Conservation (phyloP, 1,140 invertebrate genomes). For the Schlechtendalia chinensis region DNA sequence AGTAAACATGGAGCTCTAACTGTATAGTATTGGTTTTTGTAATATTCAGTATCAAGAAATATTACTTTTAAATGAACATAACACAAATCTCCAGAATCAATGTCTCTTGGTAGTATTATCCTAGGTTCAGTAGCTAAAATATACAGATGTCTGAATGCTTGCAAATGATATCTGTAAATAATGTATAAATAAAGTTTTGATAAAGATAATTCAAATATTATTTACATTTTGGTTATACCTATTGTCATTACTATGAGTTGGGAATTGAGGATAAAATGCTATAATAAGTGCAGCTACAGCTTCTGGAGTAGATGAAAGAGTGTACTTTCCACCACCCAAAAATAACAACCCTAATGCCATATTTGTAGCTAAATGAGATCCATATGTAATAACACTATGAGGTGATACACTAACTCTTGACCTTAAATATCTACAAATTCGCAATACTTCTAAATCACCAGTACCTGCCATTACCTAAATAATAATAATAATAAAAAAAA, state of each 20-base stretch:
- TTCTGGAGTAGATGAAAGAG: conserved; percentile 77
- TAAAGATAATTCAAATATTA: neutral
- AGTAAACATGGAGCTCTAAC: conserved; percentile 80
- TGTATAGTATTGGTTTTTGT: conserved; percentile 61
- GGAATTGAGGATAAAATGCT: conserved; percentile 95
- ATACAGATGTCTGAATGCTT: conserved; percentile 93
- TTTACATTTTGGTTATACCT: conserved; percentile 60
- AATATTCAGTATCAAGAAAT: conserved; percentile 59
- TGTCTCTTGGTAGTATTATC: conserved; percentile 80
- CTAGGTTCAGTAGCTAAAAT: conserved; percentile 88
- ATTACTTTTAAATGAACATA: conserved; percentile 74
- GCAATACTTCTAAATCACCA: conserved; percentile 82
- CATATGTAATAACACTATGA: conserved; percentile 75
- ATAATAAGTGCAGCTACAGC: conserved; percentile 85
- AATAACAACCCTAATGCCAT: conserved; percentile 91
- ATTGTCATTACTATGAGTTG: conserved; percentile 93
- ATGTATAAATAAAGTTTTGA: neutral
- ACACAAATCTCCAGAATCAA: conserved; percentile 74
- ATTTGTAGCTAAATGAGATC: conserved; percentile 90
- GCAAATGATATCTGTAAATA: conserved; percentile 63
- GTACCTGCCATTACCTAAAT: conserved; percentile 85
- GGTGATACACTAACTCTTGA: conserved; percentile 65
- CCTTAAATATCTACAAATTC: conserved; percentile 80
- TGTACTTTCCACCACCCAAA: conserved; percentile 87
- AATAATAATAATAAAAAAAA: too few species aligned